A percentile compares a stretch with the other conserved stretches of the same genome.
phyloP scores from a whole-genome alignment of 1,140 invertebrate species.

The Drosophila lowei region DNA sequence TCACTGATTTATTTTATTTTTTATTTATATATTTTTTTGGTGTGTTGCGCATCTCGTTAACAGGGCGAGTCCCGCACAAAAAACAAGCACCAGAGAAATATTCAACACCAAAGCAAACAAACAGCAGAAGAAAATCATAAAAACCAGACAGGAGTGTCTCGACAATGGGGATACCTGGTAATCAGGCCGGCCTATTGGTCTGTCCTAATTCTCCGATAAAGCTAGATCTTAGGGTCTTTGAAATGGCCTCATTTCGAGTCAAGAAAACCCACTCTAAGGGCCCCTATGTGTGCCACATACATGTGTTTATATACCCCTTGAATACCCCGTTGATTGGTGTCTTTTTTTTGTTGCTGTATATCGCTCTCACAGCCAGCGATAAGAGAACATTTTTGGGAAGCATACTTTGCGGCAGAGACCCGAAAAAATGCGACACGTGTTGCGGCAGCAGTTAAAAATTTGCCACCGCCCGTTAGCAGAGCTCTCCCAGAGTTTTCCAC shows the following conservation, averaged over 20 bases:
- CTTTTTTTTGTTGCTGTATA: constrained; percentile 19
- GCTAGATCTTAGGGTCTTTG: too few relatives aligned
- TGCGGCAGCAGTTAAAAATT: constrained; percentile 60
- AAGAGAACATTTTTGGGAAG: constrained; percentile 64
- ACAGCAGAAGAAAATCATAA: constrained; percentile 17
- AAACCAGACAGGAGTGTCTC: neutral
- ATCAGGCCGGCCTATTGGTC: too few relatives aligned
- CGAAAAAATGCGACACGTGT: constrained; percentile 51
- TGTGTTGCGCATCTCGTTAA: constrained; percentile 68
- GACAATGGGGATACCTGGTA: neutral
- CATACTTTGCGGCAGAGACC: constrained; percentile 59
- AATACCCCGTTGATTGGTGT: neutral
- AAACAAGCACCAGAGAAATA: constrained; percentile 36
- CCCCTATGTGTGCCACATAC: too few relatives aligned
- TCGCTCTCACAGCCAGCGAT: constrained; percentile 32
- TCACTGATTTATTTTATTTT: constrained; percentile 41
- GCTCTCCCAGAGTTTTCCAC: constrained; percentile 9
- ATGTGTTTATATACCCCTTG: too few relatives aligned
- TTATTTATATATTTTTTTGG: constrained; percentile 41
- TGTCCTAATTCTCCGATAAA: too few relatives aligned
- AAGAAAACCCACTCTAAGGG: too few relatives aligned
- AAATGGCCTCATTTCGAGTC: too few relatives aligned
- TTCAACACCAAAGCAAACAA: constrained; percentile 66
- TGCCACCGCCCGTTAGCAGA: constrained; percentile 6
- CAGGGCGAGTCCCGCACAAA: constrained; percentile 38